Evolutionary conservation across 2,797 vertebrate species (phyloP).

Genomic region (Anomalospiza imberbis): DNA sequence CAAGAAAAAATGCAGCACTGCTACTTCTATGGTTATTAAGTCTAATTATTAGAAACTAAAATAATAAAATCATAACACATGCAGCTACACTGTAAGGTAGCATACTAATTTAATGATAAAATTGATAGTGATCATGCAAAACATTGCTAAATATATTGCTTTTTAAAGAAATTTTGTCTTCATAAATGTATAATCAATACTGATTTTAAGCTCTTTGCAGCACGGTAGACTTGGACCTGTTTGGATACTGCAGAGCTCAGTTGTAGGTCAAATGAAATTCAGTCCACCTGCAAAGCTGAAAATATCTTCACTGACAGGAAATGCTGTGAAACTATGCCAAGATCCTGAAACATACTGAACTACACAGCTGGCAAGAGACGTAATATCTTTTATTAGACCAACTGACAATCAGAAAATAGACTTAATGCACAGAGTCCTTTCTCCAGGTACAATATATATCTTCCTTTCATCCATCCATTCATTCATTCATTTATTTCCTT

Average conservation of each 20-base stretch:
- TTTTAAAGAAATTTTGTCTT: not conserved
- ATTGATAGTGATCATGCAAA: not conserved
- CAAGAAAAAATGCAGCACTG: not conserved
- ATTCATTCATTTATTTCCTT: not conserved
- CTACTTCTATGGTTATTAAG: not conserved
- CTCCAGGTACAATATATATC: not conserved
- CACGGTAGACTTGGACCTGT: not conserved
- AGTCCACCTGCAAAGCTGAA: not conserved
- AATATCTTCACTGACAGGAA: not conserved
- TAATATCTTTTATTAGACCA: not conserved
- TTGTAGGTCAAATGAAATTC: conserved; percentile 13
- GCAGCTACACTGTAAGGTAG: not conserved
- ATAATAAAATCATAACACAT: not conserved
- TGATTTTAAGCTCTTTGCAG: not conserved
- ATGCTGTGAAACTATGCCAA: not conserved
- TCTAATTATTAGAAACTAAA: not conserved
- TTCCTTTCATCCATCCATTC: not conserved
- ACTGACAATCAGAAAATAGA: not conserved
- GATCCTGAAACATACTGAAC: not conserved
- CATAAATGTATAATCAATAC: not conserved
- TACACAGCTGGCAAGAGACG: not conserved
- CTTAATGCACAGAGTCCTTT: not conserved
- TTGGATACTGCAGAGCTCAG: not conserved
- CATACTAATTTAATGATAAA: not conserved
- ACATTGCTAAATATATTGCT: not conserved